Conservation (phyloP, 2,797 vertebrate genomes). For the Epinephelus malabaricus region DNA sequence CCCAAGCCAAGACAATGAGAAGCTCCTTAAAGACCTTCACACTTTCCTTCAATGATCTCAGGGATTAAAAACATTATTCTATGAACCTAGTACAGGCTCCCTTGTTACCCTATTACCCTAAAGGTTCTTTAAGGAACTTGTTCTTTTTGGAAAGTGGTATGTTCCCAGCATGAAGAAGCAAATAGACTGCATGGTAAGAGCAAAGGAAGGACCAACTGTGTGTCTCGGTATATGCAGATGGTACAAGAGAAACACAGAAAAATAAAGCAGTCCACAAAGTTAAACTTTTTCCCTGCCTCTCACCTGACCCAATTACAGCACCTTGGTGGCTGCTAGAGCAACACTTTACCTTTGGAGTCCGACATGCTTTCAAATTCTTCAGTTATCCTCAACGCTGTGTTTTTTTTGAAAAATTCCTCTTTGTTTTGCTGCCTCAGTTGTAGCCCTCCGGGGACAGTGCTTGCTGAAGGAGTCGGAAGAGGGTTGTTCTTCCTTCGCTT, state of each 20-base stretch:
- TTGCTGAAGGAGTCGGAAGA: conserved; percentile 64
- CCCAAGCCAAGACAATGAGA: neutral
- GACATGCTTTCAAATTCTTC: conserved; percentile 70
- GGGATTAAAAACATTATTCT: neutral
- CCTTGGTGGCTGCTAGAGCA: conserved; percentile 49
- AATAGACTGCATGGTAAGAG: neutral
- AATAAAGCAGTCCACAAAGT: conserved; percentile 60
- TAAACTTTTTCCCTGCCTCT: conserved; percentile 63
- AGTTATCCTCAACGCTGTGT: conserved; percentile 72
- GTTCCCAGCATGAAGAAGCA: neutral
- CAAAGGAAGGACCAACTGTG: neutral
- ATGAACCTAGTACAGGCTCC: neutral
- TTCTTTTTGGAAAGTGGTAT: neutral
- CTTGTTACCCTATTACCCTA: neutral
- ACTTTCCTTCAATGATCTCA: too few species aligned
- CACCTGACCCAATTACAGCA: conserved; percentile 82
- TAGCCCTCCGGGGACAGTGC: conserved; percentile 75
- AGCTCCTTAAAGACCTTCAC: neutral
- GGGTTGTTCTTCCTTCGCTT: conserved; percentile 74
- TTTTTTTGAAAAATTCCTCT: conserved; percentile 74
- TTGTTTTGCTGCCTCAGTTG: conserved; percentile 80
- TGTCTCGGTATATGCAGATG: conserved; percentile 5
- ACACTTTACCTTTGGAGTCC: conserved; percentile 76
- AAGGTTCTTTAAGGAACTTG: neutral
- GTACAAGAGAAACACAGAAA: conserved; percentile 24